These are phyloP conservation scores for Oreochromis spilurus DNA, from an alignment of 2,113 vertebrate species.

Conservation along the genomic window DNA sequence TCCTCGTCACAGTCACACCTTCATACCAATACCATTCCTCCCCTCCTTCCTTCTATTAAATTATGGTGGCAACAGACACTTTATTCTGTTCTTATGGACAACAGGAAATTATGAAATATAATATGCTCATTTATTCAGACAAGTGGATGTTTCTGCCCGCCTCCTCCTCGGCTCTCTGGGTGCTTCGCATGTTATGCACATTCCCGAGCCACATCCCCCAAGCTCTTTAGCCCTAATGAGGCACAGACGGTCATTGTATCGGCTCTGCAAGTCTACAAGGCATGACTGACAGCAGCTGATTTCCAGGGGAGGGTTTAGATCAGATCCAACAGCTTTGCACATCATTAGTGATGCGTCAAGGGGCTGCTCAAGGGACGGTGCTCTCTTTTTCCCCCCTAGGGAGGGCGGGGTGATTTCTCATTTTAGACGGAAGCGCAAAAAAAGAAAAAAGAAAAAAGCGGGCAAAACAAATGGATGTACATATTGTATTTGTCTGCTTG, in stretches of 20 bases:
- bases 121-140: slow-evolving; percentile 20
- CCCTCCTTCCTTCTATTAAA: background rate
- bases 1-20: slow-evolving; percentile 8
- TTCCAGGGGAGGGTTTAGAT: slow-evolving; percentile 34
- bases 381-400: background rate
- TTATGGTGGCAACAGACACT: background rate
- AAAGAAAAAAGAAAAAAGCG: background rate
- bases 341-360: slow-evolving; percentile 58
- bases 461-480: background rate
- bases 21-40: background rate
- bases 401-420: background rate
- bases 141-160: background rate
- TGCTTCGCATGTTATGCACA: background rate
- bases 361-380: background rate
- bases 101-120: slow-evolving; percentile 15
- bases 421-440: background rate
- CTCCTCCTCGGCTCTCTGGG: background rate
- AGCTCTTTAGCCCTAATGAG: slow-evolving; percentile 62
- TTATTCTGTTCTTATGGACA: background rate
- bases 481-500: background rate
- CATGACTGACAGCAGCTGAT: slow-evolving; percentile 46
- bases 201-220: background rate
- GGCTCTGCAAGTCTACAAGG: slow-evolving; percentile 12
- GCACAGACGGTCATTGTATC: slow-evolving; percentile 32
- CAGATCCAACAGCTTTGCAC: slow-evolving; percentile 54